These are phyloP conservation scores for Phalacrocorax aristotelis DNA, from an alignment of 2,113 vertebrate species.

Conservation along the genomic window DNA sequence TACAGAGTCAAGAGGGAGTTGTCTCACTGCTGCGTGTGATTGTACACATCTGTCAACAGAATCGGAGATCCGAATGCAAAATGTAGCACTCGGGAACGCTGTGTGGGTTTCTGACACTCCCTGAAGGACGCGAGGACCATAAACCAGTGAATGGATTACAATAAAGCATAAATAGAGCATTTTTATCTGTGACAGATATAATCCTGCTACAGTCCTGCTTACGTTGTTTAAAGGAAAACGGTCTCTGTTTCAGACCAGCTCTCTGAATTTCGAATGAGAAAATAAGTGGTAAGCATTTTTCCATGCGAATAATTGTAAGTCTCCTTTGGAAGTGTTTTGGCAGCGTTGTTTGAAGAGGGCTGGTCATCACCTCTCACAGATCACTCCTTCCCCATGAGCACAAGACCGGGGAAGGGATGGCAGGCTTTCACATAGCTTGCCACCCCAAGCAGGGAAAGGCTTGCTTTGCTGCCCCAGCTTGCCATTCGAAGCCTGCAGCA, in stretches of 20 bases:
- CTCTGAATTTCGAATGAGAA: background rate
- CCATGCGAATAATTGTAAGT: background rate
- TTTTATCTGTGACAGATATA: conserved; percentile 49
- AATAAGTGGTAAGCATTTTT: background rate
- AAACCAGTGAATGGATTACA: conserved; percentile 63
- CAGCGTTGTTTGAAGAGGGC: background rate
- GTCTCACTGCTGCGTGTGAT: conserved; percentile 39
- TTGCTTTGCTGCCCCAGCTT: background rate
- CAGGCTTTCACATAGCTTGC: background rate
- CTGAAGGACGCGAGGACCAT: conserved; percentile 12
- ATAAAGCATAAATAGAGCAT: conserved; percentile 53
- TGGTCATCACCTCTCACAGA: background rate
- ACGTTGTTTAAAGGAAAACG: background rate
- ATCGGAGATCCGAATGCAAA: conserved; percentile 17
- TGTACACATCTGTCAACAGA: conserved; percentile 64
- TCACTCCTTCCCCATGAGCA: background rate
- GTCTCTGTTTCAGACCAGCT: background rate
- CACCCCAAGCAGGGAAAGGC: background rate
- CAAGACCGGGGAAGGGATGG: background rate
- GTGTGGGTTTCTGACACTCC: conserved; percentile 36
- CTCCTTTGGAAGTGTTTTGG: background rate
- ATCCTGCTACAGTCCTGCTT: background rate
- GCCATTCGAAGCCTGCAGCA: background rate
- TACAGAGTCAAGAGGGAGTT: conserved; percentile 47
- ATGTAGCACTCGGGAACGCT: background rate